Conservation (phyloP, 2,888 invertebrate species). For the Drosophila bunnanda region DNA sequence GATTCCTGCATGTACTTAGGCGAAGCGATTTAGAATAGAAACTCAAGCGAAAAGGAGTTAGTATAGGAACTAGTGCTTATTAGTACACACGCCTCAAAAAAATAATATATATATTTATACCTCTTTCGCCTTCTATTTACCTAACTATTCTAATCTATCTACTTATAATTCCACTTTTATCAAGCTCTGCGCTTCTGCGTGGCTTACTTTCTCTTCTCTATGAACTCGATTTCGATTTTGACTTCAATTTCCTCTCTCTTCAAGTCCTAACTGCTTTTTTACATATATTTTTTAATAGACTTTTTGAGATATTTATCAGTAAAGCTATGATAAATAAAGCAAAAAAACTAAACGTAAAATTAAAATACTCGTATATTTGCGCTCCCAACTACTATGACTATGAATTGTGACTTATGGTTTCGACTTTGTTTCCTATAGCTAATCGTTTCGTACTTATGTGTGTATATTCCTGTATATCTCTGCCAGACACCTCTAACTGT, state of each 20-base stretch:
- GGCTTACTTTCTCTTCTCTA: slow-evolving; percentile 17
- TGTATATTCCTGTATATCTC: slow-evolving; percentile 55
- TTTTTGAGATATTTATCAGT: slow-evolving; percentile 43
- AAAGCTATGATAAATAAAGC: slow-evolving; percentile 31
- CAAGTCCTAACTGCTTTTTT: slow-evolving; percentile 31
- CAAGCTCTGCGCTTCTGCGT: slow-evolving; percentile 32
- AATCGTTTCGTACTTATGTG: slow-evolving; percentile 63
- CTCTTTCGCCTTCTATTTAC: slow-evolving; percentile 5
- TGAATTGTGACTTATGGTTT: slow-evolving; percentile 64
- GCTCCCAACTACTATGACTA: slow-evolving; percentile 44
- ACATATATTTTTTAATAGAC: slow-evolving; percentile 7
- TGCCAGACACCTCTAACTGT: slow-evolving; percentile 66
- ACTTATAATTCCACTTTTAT: slow-evolving; percentile 7
- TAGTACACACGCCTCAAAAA: slow-evolving; percentile 4
- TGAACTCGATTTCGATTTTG: slow-evolving; percentile 19
- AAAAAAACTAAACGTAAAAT: slow-evolving; percentile 3
- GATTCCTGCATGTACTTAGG: slow-evolving; percentile 25
- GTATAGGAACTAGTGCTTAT: slow-evolving; percentile 11
- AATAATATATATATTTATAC: neutral
- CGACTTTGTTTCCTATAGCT: slow-evolving; percentile 55
- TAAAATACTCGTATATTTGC: slow-evolving; percentile 23
- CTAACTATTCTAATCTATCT: slow-evolving; percentile 5
- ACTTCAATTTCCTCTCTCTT: slow-evolving; percentile 18
- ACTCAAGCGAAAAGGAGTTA: neutral
- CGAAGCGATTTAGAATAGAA: neutral